phyloP scores from a whole-genome alignment of 2,888 invertebrate species.

The Didymodactylos carnosus region DNA sequence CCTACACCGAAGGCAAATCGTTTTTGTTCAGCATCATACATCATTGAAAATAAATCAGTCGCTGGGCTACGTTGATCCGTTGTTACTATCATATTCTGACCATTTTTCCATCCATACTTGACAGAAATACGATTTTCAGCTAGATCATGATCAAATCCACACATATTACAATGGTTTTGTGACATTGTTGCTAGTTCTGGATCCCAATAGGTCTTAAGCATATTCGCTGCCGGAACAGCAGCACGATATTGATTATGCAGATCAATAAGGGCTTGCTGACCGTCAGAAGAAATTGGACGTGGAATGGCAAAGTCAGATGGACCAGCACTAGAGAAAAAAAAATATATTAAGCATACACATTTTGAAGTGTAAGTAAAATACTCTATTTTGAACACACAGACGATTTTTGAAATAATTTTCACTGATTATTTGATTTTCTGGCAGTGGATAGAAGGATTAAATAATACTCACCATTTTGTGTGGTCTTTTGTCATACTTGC shows the following conservation, averaged over 20 bases:
- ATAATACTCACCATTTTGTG: background rate
- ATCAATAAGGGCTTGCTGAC: background rate
- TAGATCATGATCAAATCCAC: constrained; percentile 7
- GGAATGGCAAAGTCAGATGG: background rate
- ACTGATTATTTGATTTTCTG: too few relatives aligned
- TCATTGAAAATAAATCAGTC: background rate
- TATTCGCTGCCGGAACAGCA: background rate
- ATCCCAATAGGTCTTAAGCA: constrained; percentile 13
- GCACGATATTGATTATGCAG: constrained; percentile 7
- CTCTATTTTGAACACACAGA: background rate
- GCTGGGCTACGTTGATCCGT: background rate
- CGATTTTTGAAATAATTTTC: background rate
- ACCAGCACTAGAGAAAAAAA: background rate
- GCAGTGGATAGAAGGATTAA: too few relatives aligned
- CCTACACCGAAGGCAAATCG: constrained; percentile 1
- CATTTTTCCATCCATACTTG: background rate
- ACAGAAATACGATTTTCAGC: background rate
- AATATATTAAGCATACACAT: too few relatives aligned
- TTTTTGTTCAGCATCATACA: background rate
- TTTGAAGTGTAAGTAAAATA: background rate
- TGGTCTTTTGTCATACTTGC: background rate
- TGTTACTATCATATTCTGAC: background rate
- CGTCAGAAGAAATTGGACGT: background rate
- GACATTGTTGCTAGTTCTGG: constrained; percentile 6
- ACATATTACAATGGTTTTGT: constrained; percentile 8